Evolutionary conservation across 2,797 vertebrate species (phyloP).

Genomic region (Cephalopachus bancanus): DNA sequence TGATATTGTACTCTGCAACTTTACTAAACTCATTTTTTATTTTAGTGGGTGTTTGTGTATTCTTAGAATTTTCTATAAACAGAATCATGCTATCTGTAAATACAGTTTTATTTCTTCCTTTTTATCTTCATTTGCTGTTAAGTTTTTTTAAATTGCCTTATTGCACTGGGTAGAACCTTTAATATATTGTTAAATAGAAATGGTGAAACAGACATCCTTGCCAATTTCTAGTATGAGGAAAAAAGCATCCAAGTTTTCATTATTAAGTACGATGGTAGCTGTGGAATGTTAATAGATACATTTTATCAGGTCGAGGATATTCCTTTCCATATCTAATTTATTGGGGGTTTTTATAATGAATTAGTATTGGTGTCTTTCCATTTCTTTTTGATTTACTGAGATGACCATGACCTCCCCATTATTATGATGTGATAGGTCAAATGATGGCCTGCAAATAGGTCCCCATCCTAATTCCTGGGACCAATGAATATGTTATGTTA

Average conservation of each 20-base stretch:
- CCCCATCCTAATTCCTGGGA: neutral
- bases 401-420: neutral
- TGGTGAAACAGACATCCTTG: neutral
- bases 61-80: neutral
- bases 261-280: neutral
- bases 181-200: neutral
- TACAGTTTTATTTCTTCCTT: slow-evolving; percentile 3
- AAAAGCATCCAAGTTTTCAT: neutral
- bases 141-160: neutral
- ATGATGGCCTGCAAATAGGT: neutral
- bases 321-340: neutral
- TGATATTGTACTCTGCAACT: neutral
- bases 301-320: neutral
- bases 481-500: neutral
- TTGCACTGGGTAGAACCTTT: neutral
- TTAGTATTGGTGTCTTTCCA: neutral
- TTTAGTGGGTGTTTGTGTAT: neutral
- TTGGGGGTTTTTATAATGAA: neutral
- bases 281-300: neutral
- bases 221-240: neutral
- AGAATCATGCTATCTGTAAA: neutral
- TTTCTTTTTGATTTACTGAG: neutral
- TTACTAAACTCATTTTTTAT: neutral
- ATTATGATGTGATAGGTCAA: neutral
- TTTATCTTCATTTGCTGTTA: neutral